Conservation (phyloP, 2,888 invertebrate species). For the Perizoma affinitatum region DNA sequence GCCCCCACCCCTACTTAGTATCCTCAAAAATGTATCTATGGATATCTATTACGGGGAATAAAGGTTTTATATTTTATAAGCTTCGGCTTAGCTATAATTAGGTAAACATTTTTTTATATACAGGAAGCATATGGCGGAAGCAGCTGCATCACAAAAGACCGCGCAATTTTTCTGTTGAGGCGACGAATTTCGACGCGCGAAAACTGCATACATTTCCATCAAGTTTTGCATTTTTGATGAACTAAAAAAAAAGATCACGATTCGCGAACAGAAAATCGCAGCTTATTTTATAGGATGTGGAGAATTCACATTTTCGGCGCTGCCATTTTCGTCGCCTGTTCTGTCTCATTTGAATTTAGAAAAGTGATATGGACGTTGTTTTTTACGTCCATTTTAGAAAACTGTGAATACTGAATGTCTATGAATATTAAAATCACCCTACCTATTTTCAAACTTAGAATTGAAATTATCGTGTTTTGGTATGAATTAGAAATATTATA, state of each 20-base stretch:
- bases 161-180: conserved; percentile 57
- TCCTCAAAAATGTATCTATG: too few relatives aligned
- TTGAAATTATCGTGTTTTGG: too few relatives aligned
- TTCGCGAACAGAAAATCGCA: conserved; percentile 45
- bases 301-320: conserved; percentile 31
- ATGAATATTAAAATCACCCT: conserved; percentile 20
- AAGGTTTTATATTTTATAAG: too few relatives aligned
- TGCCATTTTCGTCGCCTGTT: conserved; percentile 38
- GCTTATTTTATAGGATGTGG: conserved; percentile 42
- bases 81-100: too few relatives aligned
- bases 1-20: too few relatives aligned
- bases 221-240: conserved; percentile 80
- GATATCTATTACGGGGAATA: too few relatives aligned
- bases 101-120: conserved; percentile 27
- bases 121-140: conserved; percentile 24
- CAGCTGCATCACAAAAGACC: conserved; percentile 65
- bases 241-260: conserved; percentile 58
- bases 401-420: conserved; percentile 39
- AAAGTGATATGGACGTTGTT: conserved; percentile 14
- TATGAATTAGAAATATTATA: too few relatives aligned
- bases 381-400: conserved; percentile 67
- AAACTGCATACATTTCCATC: conserved; percentile 74
- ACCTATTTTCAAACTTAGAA: background rate
- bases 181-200: conserved; percentile 46
- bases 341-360: conserved; percentile 43